Evolutionary conservation across 2,113 vertebrate genomes (phyloP).

Genomic region (Heloderma charlesbogerti): DNA sequence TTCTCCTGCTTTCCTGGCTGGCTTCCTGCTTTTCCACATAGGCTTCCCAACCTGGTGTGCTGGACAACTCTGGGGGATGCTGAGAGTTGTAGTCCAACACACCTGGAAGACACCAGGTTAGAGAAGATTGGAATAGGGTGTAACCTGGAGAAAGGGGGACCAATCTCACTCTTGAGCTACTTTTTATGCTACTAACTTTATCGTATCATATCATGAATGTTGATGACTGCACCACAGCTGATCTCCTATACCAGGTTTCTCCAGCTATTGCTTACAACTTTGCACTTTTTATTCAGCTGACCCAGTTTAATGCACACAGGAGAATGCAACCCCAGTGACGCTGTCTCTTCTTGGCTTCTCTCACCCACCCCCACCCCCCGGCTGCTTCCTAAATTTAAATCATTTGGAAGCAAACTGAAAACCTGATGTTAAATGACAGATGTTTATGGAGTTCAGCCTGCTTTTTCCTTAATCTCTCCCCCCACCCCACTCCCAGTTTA

Average conservation of each 20-base stretch:
- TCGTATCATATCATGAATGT: background rate
- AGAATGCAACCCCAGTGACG: too few species aligned
- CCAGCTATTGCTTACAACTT: background rate
- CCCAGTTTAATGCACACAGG: background rate
- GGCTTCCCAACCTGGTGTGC: too few species aligned
- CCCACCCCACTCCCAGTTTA: too few species aligned
- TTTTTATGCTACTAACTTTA: background rate
- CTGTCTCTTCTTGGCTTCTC: background rate
- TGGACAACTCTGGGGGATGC: too few species aligned
- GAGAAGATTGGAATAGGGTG: too few species aligned
- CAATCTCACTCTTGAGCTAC: background rate
- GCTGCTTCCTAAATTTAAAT: background rate
- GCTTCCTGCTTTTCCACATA: background rate
- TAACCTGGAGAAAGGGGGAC: background rate
- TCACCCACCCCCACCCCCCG: background rate
- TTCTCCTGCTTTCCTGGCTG: background rate
- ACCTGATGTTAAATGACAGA: conserved; percentile 6
- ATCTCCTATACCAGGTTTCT: background rate
- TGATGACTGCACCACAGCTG: too few species aligned
- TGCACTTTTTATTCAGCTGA: background rate
- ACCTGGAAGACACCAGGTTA: too few species aligned
- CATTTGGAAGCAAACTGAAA: background rate
- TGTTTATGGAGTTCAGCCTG: background rate
- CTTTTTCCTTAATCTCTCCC: background rate
- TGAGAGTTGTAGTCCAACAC: too few species aligned